Base-by-base conservation (phyloP, 2,797 vertebrate genomes). In the Micromesistius poutassou region DNA sequence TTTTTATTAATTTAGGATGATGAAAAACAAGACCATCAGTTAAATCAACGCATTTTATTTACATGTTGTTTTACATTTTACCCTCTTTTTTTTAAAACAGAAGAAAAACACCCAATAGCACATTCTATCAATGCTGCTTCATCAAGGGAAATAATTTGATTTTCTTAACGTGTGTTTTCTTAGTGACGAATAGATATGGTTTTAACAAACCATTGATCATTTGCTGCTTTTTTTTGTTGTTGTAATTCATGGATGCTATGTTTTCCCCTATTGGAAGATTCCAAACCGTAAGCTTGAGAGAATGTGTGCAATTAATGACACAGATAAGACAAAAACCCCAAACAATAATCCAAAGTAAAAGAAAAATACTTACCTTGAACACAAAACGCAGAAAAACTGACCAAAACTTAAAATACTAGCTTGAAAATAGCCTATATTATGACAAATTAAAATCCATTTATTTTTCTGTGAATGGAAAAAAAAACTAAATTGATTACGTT, bases 341-440 rank as follows among this genome's bases (percentile, higher is more conserved):
- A 68, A 62, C 55, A 77, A 73, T 74, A 31, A 73, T 28, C 83
- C 87, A 87, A 90, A 87, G 75, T 78, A 71, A 77, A 75, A 78
- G 77, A 85, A 80, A 80, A 89, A 94, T 95, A 95, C 94, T 95
- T 95, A 95, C 94, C 94, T 94, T 94, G 83, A 90, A 89, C 87
- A 87, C 83, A 86, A 80, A 84, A 88, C 82, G 82, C 89, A 87
- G 85, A 82, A 86, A 80, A 84, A 88, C 83, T 82, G 74, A 84
- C 81, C 80, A 80, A 66, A 72, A 76, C 31, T 4, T 72, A 76
- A 84, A 40, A 72, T 35, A 50, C n/a, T 30, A n/a, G 6, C 73
- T 50, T 10, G 36, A 75, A 78, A 40, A 76, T 7, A 14, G 9
- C 42, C 73, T 71, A 72, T 28, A 28, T 68, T 25, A 12, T 68